Evolutionary conservation across 2,797 vertebrate species (phyloP), one percentile per base, ranked within the genome.

Genomic region (Siniperca undulata): DNA sequence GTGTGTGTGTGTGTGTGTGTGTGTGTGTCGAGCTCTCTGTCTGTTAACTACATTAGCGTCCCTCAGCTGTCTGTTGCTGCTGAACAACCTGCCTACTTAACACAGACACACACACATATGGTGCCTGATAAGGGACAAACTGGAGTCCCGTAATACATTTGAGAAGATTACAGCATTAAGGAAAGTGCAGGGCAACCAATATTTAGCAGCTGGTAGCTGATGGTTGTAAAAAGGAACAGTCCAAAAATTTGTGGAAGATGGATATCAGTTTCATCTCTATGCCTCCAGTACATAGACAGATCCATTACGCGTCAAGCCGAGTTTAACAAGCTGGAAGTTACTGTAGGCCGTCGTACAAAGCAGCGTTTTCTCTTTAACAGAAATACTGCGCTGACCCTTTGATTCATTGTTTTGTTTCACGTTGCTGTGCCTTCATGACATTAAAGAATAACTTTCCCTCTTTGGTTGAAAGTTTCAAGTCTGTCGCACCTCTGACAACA

Each of bases 31-130:
- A 12, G 42, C 59, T 34, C 53, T 30, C 40, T 48, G 27, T 55
- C 2, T 40, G 42, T 36, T 86, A 83, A 88, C 62, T 17, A 55
- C 69, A 85, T 90, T 80, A 82, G 30, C 1, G 53, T 53, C 81
- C 64, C 72, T 78, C 74, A 69, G 78, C 69, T 42, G 61, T 75
- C 59, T 73, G 72, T 69, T 65, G 56, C 77, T 52, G 64, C 73
- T 46, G 56, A 46, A 77, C 65, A 61, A 72, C 6, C 68, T 68
- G 67, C 50, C 58, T 10, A 24, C 27, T 70, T 13, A 10, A 30
- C 27, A 52, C 14, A 46, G 13, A 46, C 42, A 50, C 53, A 67
- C 62, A 70, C 62, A 75, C 20, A 69, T 17, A 65, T 4, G 17
- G 74, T 73, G 69, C 10, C 62, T 78, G 60, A 83, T 69, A 58